Conservation (phyloP, 23 tunicate species). For the Pegea sp. region DNA sequence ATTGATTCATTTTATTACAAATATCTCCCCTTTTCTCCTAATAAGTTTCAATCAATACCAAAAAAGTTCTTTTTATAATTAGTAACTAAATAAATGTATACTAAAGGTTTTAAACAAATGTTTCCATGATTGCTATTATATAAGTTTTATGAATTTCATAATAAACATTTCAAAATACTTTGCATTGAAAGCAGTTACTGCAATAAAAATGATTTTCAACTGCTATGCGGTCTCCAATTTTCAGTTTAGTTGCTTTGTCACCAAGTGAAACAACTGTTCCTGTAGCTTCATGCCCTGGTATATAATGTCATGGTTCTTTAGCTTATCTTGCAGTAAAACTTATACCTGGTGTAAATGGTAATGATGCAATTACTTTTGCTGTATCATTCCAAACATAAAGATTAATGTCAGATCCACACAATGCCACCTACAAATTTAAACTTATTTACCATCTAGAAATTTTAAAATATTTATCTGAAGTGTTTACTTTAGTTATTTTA, state of each 20-base stretch:
- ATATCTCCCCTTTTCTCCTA: constrained; percentile 74
- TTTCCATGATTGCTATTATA: not conserved
- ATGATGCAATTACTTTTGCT: constrained; percentile 62
- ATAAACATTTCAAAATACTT: constrained; percentile 4
- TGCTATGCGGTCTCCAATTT: constrained; percentile 64
- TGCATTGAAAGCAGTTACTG: constrained; percentile 66
- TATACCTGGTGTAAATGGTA: constrained; percentile 81
- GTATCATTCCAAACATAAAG: constrained; percentile 90
- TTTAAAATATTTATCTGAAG: not conserved
- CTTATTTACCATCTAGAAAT: not conserved
- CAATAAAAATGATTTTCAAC: constrained; percentile 96
- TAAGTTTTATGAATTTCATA: not conserved
- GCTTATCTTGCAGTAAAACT: not conserved
- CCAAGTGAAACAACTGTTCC: constrained; percentile 66
- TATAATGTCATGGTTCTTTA: not conserved
- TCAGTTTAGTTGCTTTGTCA: constrained; percentile 17
- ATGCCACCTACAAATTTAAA: constrained; percentile 25
- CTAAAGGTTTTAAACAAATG: no score
- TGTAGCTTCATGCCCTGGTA: constrained; percentile 86
- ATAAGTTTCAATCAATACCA: no score
- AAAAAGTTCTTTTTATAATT: no score
- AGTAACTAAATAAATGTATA: no score
- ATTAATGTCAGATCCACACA: constrained; percentile 92
- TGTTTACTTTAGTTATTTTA: no score
- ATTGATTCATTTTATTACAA: constrained; percentile 56